A percentile compares a stretch with the other conserved stretches of the same genome.
Conservation (phyloP, 2,113 vertebrate genomes). For the Cardinalis cardinalis region DNA sequence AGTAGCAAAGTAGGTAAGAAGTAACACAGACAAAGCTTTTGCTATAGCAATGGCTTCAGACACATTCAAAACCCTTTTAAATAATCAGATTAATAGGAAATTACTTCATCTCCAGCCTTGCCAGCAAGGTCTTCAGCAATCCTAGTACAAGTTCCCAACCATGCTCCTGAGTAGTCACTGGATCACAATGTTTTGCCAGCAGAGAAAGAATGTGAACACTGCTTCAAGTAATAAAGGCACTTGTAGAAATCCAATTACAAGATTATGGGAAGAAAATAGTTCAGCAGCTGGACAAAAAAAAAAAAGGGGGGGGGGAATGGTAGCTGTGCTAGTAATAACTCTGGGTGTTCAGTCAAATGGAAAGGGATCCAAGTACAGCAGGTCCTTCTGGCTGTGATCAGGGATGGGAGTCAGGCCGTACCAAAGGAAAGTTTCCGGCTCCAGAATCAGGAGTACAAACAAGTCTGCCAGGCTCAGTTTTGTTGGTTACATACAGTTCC, state of each 20-base stretch:
- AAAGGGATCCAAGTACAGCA: neutral
- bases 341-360: neutral
- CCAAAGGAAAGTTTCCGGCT: neutral
- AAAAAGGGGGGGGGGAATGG: neutral
- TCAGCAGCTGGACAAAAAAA: neutral
- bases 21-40: neutral
- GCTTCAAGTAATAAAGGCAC: constrained; percentile 18
- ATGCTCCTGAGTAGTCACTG: neutral
- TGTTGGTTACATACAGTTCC: neutral
- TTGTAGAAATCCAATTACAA: constrained; percentile 46
- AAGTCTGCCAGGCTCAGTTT: neutral
- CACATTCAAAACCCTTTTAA: constrained; percentile 10
- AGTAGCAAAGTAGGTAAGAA: neutral
- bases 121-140: neutral
- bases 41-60: neutral
- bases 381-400: neutral
- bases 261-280: constrained; percentile 51
- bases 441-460: neutral
- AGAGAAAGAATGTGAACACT: neutral
- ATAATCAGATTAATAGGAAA: constrained; percentile 55
- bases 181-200: constrained; percentile 36
- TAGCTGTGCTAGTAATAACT: neutral
- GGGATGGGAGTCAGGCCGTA: neutral
- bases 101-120: constrained; percentile 13
- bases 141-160: neutral